Evolutionary conservation across 2,113 vertebrate genomes (phyloP).

Genomic region (Xiphorhynchus elegans): DNA sequence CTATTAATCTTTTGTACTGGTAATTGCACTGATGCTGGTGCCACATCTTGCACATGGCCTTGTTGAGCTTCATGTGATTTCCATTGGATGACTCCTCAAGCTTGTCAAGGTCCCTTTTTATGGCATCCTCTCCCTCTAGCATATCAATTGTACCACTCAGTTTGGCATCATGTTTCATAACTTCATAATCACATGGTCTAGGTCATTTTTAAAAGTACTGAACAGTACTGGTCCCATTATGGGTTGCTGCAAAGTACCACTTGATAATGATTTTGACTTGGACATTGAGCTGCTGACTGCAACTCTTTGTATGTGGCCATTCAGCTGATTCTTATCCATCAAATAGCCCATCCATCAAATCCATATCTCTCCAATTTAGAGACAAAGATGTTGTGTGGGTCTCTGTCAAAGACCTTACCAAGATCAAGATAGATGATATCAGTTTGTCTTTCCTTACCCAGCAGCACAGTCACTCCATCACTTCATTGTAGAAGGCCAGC

Average conservation of each 20-base stretch:
- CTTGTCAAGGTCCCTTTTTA: background rate
- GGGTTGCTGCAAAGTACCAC: background rate
- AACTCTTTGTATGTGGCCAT: background rate
- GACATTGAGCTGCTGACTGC: background rate
- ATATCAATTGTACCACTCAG: background rate
- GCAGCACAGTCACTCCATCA: background rate
- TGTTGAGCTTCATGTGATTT: background rate
- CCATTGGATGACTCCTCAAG: background rate
- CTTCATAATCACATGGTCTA: background rate
- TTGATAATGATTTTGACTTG: background rate
- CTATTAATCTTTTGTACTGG: background rate
- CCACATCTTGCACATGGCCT: background rate
- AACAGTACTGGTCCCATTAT: background rate
- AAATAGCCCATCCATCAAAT: background rate
- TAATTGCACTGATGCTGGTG: accelerated
- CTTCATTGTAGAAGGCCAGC: background rate
- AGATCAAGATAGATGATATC: background rate
- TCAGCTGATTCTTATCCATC: background rate
- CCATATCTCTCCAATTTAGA: background rate
- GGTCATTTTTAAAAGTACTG: background rate
- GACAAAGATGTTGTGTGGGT: background rate
- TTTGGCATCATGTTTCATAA: background rate
- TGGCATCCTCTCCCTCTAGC: background rate
- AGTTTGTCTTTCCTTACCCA: background rate
- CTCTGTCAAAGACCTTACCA: background rate